These are phyloP conservation scores for Hypotaenidia philippensis DNA, from an alignment of 2,797 vertebrate species.

Conservation along the genomic window DNA sequence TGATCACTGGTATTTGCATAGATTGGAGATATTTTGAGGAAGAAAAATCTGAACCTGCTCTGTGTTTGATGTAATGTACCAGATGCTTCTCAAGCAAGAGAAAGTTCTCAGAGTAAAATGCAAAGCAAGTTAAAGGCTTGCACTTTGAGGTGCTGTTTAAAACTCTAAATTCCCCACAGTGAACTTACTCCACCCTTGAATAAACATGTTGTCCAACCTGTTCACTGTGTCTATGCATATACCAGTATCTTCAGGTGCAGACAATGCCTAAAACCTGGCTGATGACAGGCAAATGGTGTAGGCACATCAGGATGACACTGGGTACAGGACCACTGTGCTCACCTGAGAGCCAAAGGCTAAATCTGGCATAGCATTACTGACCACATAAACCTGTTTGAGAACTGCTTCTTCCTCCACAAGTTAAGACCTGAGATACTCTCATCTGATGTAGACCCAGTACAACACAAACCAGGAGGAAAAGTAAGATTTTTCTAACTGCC, in stretches of 20 bases:
- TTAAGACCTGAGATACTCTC: neutral
- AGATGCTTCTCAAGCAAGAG: neutral
- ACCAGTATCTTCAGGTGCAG: neutral
- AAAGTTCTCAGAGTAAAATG: neutral
- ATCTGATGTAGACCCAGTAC: neutral
- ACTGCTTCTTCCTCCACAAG: neutral
- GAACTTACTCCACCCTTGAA: neutral
- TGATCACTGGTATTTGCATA: neutral
- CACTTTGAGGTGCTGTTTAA: neutral
- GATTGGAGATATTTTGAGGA: neutral
- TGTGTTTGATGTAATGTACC: neutral
- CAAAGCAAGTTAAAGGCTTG: neutral
- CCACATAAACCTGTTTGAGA: neutral
- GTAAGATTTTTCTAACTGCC: neutral
- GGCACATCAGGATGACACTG: rapidly evolving
- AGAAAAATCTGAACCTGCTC: neutral
- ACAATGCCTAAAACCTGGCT: neutral
- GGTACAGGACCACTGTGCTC: too few relatives aligned
- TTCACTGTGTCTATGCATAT: rapidly evolving
- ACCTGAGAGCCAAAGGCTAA: neutral
- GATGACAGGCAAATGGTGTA: rapidly evolving
- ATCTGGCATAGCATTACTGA: neutral
- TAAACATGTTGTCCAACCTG: neutral
- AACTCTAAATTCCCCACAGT: neutral
- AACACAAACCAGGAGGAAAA: neutral